Percentiles rank a stretch among this genome's conserved stretches.
Evolutionary conservation across 2,113 vertebrate genomes (phyloP).

Genomic region (Gadus chalcogrammus): DNA sequence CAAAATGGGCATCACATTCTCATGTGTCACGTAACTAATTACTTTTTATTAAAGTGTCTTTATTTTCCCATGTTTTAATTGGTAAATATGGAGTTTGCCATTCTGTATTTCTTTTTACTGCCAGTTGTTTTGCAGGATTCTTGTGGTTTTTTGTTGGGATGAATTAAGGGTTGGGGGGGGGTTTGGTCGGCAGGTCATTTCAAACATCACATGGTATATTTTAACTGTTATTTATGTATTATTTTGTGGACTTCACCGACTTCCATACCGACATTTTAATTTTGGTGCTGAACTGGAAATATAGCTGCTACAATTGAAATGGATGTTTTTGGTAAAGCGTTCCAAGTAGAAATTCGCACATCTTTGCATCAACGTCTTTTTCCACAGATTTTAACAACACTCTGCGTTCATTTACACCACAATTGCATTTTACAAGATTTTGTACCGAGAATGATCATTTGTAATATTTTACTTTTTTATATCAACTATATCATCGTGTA

Average conservation of each 20-base stretch:
- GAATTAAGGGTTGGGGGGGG: slow-evolving; percentile 18
- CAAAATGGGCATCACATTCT: slow-evolving; percentile 38
- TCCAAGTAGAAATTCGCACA: slow-evolving; percentile 57
- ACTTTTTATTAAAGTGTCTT: slow-evolving; percentile 71
- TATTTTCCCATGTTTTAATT: neutral
- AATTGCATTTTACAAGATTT: slow-evolving; percentile 81
- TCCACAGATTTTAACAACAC: slow-evolving; percentile 41
- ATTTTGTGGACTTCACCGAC: slow-evolving; percentile 18
- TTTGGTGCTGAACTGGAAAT: slow-evolving; percentile 65
- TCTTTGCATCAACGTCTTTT: slow-evolving; percentile 25
- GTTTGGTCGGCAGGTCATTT: slow-evolving; percentile 7
- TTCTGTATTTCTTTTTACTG: slow-evolving; percentile 86
- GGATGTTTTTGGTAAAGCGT: slow-evolving; percentile 57
- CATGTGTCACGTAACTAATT: slow-evolving; percentile 77
- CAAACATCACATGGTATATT: slow-evolving; percentile 46
- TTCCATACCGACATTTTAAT: slow-evolving; percentile 40
- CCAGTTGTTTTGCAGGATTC: slow-evolving; percentile 74
- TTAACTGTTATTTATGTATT: slow-evolving; percentile 69
- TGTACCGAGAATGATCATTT: slow-evolving; percentile 77
- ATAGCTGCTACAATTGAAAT: slow-evolving; percentile 82
- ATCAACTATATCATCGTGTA: slow-evolving; percentile 74
- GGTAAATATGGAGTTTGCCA: slow-evolving; percentile 79
- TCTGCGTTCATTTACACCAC: slow-evolving; percentile 71
- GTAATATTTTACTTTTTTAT: slow-evolving; percentile 78
- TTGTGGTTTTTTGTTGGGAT: slow-evolving; percentile 67